Evolutionary conservation across 2,888 invertebrate genomes (phyloP), one percentile per base, ranked within the genome.

Genomic region (Cheilosia vernalis): DNA sequence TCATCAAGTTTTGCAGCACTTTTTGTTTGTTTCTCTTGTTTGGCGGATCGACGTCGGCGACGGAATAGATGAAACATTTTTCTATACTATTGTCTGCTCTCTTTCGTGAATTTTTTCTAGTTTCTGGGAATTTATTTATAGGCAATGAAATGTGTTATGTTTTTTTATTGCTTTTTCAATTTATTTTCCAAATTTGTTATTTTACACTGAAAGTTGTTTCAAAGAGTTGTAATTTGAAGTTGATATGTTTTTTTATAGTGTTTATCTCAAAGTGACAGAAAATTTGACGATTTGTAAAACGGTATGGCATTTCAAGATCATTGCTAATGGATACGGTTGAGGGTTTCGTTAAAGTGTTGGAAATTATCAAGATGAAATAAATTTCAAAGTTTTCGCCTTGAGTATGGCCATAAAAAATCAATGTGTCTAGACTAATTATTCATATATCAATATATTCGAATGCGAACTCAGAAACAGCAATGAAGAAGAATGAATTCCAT

Each of bases 81-180:
- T 64, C 37, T 61, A 40, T 53, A 17, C 9, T 40, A 3, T 47
- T 44, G 21, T 27, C 55, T 21, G 33, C 60, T 78, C 42, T 72
- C 55, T 56, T 56, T 58, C 15, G 40, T 61, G 13, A 49, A 27
- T 53, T 66, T 40, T 51, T 64, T 69, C 40, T 40, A 72, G 63
- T 80, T 55, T 76, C 74, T 67, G 49, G 10, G 42, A 80, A 72
- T 80, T 85, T 85, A 85, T 85, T 85, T 85, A 72, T 85, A 85
- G 76, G 63, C 24, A 51, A 70, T 42, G 64, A 79, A 74, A 70
- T 74, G 51, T 78, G 69, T 61, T 17, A 40, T 63, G 13, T 53
- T 30, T 51, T 21, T 21, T 30, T 19, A 10, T 51, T 49, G 53
- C 33, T 44, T 47, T 56, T 33, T 24, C 4, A 27, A 44, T 47